Conservation (phyloP, 2,888 invertebrate genomes). For the Plemyria rubiginata region DNA sequence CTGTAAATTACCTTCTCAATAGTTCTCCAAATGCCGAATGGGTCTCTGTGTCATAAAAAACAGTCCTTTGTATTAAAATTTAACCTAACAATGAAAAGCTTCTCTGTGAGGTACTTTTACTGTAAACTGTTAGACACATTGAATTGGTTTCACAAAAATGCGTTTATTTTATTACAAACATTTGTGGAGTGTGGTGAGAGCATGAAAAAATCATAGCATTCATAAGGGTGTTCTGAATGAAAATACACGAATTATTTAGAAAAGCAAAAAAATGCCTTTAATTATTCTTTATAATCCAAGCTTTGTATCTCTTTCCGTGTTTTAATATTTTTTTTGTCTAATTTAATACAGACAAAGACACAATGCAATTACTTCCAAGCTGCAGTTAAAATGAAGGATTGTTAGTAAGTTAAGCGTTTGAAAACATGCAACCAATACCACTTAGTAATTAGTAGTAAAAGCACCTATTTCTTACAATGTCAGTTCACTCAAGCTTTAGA, state of each 20-base stretch:
- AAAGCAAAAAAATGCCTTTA: background rate
- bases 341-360: background rate
- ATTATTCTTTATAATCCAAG: background rate
- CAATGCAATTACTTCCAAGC: background rate
- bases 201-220: background rate
- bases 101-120: conserved; percentile 8
- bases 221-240: too few species aligned
- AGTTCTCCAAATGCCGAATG: conserved; percentile 12
- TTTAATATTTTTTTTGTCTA: background rate
- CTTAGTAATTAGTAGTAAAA: conserved; percentile 11
- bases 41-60: conserved; percentile 19
- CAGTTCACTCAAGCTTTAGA: conserved; percentile 16
- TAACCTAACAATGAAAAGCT: background rate
- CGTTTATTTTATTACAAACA: conserved; percentile 10
- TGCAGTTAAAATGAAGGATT: background rate
- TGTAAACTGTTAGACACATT: conserved; percentile 14
- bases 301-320: background rate
- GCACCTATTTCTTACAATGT: background rate
- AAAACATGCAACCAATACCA: conserved; percentile 6
- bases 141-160: conserved; percentile 14
- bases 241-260: background rate
- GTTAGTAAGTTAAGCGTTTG: conserved; percentile 7
- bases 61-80: conserved; percentile 4
- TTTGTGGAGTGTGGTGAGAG: background rate
- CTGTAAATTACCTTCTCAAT: conserved; percentile 8